Percentiles rank a stretch among this genome's conserved stretches.
These are phyloP conservation scores for Chaetura pelagica DNA, from an alignment of 2,113 vertebrate genomes.

Conservation along the genomic window DNA sequence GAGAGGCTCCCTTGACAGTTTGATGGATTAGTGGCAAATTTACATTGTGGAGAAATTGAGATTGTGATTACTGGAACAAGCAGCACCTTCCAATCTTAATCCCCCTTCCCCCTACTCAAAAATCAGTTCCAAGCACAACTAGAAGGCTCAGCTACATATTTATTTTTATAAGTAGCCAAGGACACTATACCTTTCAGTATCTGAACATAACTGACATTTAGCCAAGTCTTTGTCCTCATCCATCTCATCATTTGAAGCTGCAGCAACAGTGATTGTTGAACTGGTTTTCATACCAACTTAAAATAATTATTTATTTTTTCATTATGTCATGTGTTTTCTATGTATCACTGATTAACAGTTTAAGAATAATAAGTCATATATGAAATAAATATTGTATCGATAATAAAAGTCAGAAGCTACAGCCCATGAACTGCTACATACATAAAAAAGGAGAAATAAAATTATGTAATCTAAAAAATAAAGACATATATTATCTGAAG, in stretches of 20 bases:
- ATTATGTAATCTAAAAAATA: not conserved
- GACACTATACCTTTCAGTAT: not conserved
- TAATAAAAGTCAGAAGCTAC: not conserved
- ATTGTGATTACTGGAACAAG: not conserved
- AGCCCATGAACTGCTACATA: not conserved
- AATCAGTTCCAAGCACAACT: not conserved
- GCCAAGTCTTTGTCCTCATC: not conserved
- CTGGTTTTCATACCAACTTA: not conserved
- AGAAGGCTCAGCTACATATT: not conserved
- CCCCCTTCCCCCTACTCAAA: not conserved
- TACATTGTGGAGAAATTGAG: not conserved
- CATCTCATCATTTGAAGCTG: not conserved
- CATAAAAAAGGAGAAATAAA: not conserved
- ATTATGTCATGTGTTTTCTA: not conserved
- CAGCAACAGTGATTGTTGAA: not conserved
- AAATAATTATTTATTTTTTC: not conserved
- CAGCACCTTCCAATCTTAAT: not conserved
- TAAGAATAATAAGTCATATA: not conserved
- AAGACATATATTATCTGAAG: not conserved
- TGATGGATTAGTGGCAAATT: not conserved
- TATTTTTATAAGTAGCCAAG: not conserved
- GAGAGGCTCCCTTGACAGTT: not conserved
- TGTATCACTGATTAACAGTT: not conserved
- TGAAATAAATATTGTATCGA: not conserved
- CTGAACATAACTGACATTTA: not conserved